Evolutionary conservation across 1,140 invertebrate genomes (phyloP).

Genomic region (Cherax destructor): DNA sequence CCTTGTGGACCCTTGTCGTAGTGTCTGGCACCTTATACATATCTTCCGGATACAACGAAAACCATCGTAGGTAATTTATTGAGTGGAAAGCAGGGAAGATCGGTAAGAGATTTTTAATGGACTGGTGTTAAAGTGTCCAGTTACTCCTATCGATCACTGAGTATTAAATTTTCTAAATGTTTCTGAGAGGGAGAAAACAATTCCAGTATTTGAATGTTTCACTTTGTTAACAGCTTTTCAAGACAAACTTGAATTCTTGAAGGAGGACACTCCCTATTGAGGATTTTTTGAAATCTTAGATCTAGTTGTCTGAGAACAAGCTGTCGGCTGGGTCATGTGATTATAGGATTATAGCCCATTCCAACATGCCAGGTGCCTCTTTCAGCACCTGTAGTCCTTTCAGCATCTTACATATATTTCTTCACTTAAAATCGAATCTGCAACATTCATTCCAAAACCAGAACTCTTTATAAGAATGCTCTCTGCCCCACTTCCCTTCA

Average conservation of each 20-base stretch:
- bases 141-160: conserved; percentile 9
- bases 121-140: not conserved
- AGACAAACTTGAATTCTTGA: not conserved
- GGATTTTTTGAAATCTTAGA: not conserved
- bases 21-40: not conserved
- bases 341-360: not conserved
- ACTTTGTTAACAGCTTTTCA: not conserved
- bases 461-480: conserved; percentile 15
- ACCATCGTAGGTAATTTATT: conserved; percentile 23
- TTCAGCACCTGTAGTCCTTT: not conserved
- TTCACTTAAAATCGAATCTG: not conserved
- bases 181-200: not conserved
- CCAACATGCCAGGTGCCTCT: not conserved
- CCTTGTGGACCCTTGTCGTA: not conserved
- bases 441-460: conserved; percentile 8
- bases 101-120: not conserved
- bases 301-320: too few species aligned
- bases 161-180: not conserved
- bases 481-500: conserved; percentile 9
- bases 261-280: not conserved
- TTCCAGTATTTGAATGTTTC: conserved; percentile 27
- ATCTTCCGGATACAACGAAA: conserved; percentile 23
- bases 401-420: not conserved
- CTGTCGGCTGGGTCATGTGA: not conserved
- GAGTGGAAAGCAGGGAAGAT: conserved; percentile 12